Conservation (phyloP, 2,113 vertebrate species). For the Grammomys dolichurus region DNA sequence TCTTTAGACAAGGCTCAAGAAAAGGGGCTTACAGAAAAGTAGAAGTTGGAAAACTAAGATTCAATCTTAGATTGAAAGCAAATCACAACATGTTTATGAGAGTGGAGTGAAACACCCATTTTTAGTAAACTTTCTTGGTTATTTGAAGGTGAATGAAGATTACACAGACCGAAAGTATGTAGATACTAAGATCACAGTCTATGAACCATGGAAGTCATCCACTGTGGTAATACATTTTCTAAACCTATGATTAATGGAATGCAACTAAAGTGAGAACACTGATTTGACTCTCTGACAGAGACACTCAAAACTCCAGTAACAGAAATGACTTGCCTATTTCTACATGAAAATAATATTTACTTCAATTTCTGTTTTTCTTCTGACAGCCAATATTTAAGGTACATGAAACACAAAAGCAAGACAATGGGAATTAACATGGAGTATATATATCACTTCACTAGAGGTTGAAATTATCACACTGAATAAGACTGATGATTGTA, state of each 20-base stretch:
- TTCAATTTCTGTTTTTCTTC: not conserved
- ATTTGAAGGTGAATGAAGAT: not conserved
- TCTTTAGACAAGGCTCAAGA: not conserved
- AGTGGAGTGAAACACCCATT: not conserved
- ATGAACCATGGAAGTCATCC: not conserved
- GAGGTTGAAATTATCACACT: not conserved
- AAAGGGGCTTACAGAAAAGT: not conserved
- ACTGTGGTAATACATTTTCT: not conserved
- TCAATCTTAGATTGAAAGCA: not conserved
- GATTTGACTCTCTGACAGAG: not conserved
- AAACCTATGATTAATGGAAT: accelerated
- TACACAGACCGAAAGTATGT: no score
- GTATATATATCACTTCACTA: not conserved
- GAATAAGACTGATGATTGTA: not conserved
- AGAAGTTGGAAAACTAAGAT: not conserved
- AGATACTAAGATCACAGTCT: not conserved
- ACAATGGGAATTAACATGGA: not conserved
- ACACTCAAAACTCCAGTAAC: not conserved
- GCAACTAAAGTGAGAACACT: not conserved
- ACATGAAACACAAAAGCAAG: no score
- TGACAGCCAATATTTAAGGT: no score
- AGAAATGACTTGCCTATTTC: not conserved
- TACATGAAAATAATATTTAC: not conserved
- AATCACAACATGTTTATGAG: not conserved
- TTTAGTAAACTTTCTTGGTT: not conserved